A percentile compares a stretch with the other conserved stretches of the same genome.
Conservation (phyloP, 2,113 vertebrate genomes). For the Catharus fuscescens region DNA sequence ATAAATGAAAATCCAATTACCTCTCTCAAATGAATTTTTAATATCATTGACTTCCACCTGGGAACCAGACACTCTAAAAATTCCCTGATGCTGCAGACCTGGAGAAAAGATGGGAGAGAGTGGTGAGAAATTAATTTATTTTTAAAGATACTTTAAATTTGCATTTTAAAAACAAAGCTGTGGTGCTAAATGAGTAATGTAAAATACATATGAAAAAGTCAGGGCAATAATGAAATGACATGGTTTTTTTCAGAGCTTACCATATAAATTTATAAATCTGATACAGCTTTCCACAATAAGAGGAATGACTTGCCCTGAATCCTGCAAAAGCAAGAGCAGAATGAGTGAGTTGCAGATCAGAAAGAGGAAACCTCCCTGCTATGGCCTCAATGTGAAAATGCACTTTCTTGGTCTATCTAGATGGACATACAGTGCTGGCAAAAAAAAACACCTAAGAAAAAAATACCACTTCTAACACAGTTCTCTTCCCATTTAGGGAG, state of each 20-base stretch:
- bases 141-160: background rate
- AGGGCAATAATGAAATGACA: background rate
- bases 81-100: slow-evolving; percentile 99
- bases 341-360: background rate
- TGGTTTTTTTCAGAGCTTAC: slow-evolving; percentile 74
- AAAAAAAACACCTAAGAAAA: background rate
- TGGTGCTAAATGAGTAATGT: background rate
- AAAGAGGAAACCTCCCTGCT: background rate
- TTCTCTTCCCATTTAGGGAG: background rate
- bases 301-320: slow-evolving; percentile 94
- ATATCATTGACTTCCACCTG: slow-evolving; percentile 99
- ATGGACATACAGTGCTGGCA: slow-evolving; percentile 42
- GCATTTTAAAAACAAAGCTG: background rate
- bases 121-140: background rate
- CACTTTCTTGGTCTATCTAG: slow-evolving; percentile 29
- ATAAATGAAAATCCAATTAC: slow-evolving; percentile 74
- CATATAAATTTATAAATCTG: slow-evolving; percentile 97
- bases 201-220: background rate
- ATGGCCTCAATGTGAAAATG: background rate
- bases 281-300: slow-evolving; percentile 97
- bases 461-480: background rate
- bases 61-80: slow-evolving; percentile 96
- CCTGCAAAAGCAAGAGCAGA: slow-evolving; percentile 76
- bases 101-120: slow-evolving; percentile 8
- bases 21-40: slow-evolving; percentile 99